Evolutionary conservation across 1,140 invertebrate species (phyloP), one percentile per base, ranked within the genome.

Genomic region (Bradysia coprophila): DNA sequence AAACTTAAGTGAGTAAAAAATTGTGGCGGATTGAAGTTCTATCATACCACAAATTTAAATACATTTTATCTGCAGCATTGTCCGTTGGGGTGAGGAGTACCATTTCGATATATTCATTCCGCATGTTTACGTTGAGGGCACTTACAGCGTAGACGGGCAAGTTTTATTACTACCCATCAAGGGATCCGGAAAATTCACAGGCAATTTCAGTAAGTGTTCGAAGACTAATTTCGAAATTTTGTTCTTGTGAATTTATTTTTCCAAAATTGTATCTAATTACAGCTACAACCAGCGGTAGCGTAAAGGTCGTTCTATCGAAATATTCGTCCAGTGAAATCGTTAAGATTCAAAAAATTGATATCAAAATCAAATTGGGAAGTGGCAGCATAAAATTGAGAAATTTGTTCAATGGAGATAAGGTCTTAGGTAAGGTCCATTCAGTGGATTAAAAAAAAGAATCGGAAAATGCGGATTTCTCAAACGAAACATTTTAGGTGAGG

Each of bases 351-450:
- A 62, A 67, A 2, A 67, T 75, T 38, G 52, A 55, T 0, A 45
- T 78, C 16, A 73, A 69, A 50, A 62, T 76, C 23, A 56, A 62
- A 16, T 65, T 77, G 3, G 68, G 67, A 11, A 64, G 65, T 24
- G 75, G 74, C 5, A 54, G 49, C 4, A 46, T 77, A 2, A 54
- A 62, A 15, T 51, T 79, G 18, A 65, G 71, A 1, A 77, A 79
- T 55, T 56, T 78, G 2, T 78, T 78, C 38, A 67, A 66, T 16
- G 74, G 72, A 10, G 73, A 78, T 41, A 66, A 67, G 48, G 50
- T 61, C 5, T 48, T 73, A 38, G 63, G 70, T 3, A 18, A 38
- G n/a, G 4, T 11, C 18, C n/a, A n/a, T n/a, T n/a, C n/a, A n/a
- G n/a, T n/a, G n/a, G n/a, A n/a, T n/a, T n/a, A n/a, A n/a, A n/a